phyloP scores from a whole-genome alignment of 2,888 invertebrate species.

The Palloptera scutellata region DNA sequence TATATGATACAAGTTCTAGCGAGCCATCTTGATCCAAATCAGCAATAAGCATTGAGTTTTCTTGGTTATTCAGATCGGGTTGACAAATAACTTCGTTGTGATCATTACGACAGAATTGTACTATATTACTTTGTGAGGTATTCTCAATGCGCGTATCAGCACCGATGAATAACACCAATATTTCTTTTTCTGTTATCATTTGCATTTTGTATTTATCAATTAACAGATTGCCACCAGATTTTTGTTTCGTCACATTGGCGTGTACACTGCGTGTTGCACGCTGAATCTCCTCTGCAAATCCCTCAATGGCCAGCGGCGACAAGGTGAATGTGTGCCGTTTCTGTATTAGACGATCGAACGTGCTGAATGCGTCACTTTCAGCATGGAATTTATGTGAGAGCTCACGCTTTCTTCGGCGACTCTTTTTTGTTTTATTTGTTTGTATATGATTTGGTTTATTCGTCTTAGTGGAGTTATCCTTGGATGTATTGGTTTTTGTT shows the following conservation, averaged over 20 bases:
- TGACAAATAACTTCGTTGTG: conserved; percentile 69
- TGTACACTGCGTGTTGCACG: conserved; percentile 42
- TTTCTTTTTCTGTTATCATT: conserved; percentile 75
- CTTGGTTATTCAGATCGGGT: conserved; percentile 77
- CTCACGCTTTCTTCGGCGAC: conserved; percentile 19
- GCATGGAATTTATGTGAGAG: conserved; percentile 43
- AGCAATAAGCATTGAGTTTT: conserved; percentile 75
- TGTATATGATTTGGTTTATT: conserved; percentile 36
- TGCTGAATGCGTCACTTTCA: conserved; percentile 50
- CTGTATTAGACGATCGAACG: conserved; percentile 55
- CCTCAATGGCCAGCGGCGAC: conserved; percentile 39
- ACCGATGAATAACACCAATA: conserved; percentile 81
- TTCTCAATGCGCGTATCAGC: conserved; percentile 78
- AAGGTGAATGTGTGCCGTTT: conserved; percentile 54
- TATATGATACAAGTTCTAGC: conserved; percentile 80
- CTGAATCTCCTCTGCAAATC: background rate
- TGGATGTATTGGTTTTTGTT: conserved; percentile 42
- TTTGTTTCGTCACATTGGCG: conserved; percentile 45
- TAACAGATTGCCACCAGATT: conserved; percentile 39
- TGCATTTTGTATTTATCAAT: conserved; percentile 63
- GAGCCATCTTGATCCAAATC: conserved; percentile 80
- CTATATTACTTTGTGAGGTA: conserved; percentile 79
- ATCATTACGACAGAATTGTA: conserved; percentile 72
- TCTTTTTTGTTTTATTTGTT: conserved; percentile 22
- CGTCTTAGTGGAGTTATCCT: conserved; percentile 45